Evolutionary conservation across 2,113 vertebrate species (phyloP), one percentile per base, ranked within the genome.

Genomic region (Erythrocebus patas): DNA sequence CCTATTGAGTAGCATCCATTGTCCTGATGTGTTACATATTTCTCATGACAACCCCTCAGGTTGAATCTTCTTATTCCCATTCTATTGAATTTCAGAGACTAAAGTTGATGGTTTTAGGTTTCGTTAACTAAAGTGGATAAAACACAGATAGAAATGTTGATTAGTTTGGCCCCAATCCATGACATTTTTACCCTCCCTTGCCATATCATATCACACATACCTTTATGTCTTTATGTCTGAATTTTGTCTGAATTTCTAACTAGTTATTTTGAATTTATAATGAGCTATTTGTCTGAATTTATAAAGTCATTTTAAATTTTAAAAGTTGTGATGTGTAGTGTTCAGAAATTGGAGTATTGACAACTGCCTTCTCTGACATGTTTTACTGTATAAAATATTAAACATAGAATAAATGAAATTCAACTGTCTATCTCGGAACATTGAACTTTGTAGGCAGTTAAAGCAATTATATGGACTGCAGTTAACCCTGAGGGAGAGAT

Each of bases 331-430:
- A 87, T 76, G 17, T 57, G 18, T 25, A 75, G 13, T 61, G 55
- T 50, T 90, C 70, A 92, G 50, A 84, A 66, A 81, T 22, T 13
- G 76, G 68, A 87, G 40, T 80, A 38, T 20, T 87, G 87, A 94
- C 11, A 91, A 70, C 30, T 81, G 50, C 45, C 25, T 95, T 17
- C 45, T 86, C n/a, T 89, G 57, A 93, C 85, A 93, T 16, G 45
- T 59, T 91, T 89, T 89, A 92, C 68, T 87, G 59, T 23, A 35
- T 68, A 55, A 91, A 94, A 90, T 32, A 84, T 59, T 55, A 86
- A 79, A 64, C 5, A 32, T 61, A 75, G 8, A 43, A 89, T 55
- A 85, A 90, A 75, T 93, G 45, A 95, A 97, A 92, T 64, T 22
- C 70, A 18, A 95, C 6, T 25, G 23, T 57, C n/a, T 73, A 2